phyloP scores from a whole-genome alignment of 1,140 invertebrate genomes.

The Microplitis demolitor region DNA sequence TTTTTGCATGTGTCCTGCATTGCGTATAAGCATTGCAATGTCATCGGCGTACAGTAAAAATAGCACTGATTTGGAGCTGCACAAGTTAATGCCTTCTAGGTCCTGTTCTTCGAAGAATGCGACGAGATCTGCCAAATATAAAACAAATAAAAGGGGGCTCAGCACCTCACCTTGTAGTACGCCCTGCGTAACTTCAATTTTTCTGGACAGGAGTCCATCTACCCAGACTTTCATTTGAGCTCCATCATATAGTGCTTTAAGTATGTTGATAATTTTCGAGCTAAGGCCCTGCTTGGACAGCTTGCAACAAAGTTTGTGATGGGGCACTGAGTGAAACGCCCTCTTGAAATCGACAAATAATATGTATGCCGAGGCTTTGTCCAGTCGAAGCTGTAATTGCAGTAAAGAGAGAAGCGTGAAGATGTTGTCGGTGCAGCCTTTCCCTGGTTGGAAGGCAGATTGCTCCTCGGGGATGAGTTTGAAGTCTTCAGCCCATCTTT shows the following conservation, averaged over 20 bases:
- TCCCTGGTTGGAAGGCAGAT: too few species aligned
- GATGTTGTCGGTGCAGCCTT: too few species aligned
- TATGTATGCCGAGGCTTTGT: too few species aligned
- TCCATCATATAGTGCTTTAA: background rate
- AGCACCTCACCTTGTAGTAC: background rate
- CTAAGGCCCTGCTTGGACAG: background rate
- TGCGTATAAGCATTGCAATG: conserved; percentile 16
- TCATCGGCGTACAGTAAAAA: conserved; percentile 32
- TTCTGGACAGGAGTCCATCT: background rate
- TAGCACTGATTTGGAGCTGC: background rate
- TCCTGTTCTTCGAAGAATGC: background rate
- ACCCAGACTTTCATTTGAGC: background rate
- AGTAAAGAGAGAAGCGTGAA: too few species aligned
- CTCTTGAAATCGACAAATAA: too few species aligned
- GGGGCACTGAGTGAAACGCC: too few species aligned
- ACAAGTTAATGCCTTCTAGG: background rate
- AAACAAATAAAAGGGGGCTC: conserved; percentile 4
- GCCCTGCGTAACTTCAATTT: background rate
- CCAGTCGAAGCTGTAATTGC: too few species aligned
- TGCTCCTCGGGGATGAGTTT: too few species aligned
- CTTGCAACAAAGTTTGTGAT: background rate
- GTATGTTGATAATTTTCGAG: background rate
- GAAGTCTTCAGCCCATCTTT: too few species aligned
- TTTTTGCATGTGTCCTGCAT: conserved; percentile 17
- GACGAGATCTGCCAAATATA: background rate